Evolutionary conservation across 2,113 vertebrate species (phyloP).

Genomic region (Tupaia chinensis): DNA sequence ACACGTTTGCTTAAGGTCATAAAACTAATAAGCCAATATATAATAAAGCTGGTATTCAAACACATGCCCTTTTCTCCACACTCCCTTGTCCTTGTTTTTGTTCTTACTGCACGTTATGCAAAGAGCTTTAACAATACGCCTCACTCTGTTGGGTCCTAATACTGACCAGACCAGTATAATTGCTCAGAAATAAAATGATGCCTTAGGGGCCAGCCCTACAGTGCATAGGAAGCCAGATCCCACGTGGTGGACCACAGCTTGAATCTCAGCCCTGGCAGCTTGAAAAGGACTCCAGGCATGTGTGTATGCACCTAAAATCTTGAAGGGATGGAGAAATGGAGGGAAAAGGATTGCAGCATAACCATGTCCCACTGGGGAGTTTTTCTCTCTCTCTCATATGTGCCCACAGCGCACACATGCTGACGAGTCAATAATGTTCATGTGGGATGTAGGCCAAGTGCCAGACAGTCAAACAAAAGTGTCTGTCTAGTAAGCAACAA

Average conservation of each 20-base stretch:
- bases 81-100: neutral
- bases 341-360: too few species aligned
- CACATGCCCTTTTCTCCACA: neutral
- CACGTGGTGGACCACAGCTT: too few species aligned
- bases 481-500: neutral
- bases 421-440: too few species aligned
- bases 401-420: too few species aligned
- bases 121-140: neutral
- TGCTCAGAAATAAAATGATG: conserved; percentile 49
- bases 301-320: too few species aligned
- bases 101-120: neutral
- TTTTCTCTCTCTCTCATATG: too few species aligned
- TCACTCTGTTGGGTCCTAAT: neutral
- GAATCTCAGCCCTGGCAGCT: too few species aligned
- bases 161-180: neutral
- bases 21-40: neutral
- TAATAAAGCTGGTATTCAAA: neutral
- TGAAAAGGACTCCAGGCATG: too few species aligned
- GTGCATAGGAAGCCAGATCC: too few species aligned
- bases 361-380: too few species aligned
- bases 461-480: neutral
- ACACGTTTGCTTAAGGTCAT: neutral
- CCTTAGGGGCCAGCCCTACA: neutral
- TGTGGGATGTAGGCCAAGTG: neutral
- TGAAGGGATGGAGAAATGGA: too few species aligned